Conservation (phyloP, 2,888 invertebrate species). For the Eupithecia dodoneata region DNA sequence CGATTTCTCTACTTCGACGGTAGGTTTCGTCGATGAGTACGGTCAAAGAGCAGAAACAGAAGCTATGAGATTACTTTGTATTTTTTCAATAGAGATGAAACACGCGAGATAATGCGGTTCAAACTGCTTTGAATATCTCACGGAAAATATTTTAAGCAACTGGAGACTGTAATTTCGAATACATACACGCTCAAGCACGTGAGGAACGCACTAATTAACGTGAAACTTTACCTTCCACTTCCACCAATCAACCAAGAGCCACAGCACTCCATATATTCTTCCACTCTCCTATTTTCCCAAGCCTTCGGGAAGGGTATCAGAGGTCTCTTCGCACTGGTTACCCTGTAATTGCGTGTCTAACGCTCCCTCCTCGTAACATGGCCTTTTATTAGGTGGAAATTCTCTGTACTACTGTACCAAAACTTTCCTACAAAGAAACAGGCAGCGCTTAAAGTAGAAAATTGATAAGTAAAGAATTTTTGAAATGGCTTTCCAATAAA, state of each 20-base stretch:
- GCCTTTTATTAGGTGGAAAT: conserved; percentile 84
- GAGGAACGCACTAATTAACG: conserved; percentile 82
- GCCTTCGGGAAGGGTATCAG: conserved; percentile 57
- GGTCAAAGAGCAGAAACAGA: background rate
- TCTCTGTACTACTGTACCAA: conserved; percentile 70
- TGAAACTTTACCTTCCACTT: conserved; percentile 74
- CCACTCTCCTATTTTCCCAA: conserved; percentile 57
- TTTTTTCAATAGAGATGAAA: background rate
- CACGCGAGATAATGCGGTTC: background rate
- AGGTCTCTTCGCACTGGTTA: conserved; percentile 69
- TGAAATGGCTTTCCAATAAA: conserved; percentile 40
- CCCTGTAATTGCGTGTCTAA: conserved; percentile 80
- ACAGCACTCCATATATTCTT: conserved; percentile 63
- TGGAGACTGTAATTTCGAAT: conserved; percentile 64
- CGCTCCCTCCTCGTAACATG: conserved; percentile 80
- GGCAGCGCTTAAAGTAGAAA: conserved; percentile 40
- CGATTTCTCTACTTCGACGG: too few relatives aligned
- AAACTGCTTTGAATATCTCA: conserved; percentile 23
- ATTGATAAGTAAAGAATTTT: conserved; percentile 61
- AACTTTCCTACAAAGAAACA: conserved; percentile 8
- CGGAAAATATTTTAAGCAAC: conserved; percentile 55
- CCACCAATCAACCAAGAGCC: conserved; percentile 69
- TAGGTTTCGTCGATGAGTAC: background rate
- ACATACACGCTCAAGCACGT: conserved; percentile 74
- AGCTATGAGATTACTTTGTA: background rate